Evolutionary conservation across 2,888 invertebrate genomes (phyloP).

Genomic region (Hemithea aestivaria): DNA sequence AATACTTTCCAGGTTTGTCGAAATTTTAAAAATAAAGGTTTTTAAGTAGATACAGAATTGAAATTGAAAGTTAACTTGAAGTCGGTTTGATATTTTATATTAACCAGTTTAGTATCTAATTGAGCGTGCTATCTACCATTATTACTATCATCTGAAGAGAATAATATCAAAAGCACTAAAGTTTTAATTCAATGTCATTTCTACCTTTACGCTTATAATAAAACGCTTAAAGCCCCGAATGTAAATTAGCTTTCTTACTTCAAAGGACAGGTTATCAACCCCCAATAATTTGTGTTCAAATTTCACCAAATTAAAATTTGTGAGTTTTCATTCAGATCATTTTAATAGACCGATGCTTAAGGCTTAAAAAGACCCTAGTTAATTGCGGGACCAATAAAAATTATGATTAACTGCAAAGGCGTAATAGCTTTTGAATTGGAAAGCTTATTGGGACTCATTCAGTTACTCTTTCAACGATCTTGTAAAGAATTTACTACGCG

Average conservation of each 20-base stretch:
- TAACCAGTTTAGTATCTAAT: too few relatives aligned
- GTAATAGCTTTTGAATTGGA: conserved; percentile 30
- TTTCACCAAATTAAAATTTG: conserved; percentile 21
- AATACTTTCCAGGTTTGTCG: too few relatives aligned
- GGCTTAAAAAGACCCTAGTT: conserved; percentile 39
- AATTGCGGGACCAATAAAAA: conserved; percentile 56
- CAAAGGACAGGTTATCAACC: conserved; percentile 2
- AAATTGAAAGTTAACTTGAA: too few relatives aligned
- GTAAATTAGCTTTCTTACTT: too few relatives aligned
- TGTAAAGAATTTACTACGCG: conserved; percentile 4
- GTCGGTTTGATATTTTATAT: too few relatives aligned
- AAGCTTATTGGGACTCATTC: too few relatives aligned
- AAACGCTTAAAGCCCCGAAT: too few relatives aligned
- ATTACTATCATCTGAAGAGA: too few relatives aligned
- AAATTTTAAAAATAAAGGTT: too few relatives aligned
- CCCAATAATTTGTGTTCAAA: conserved; percentile 1
- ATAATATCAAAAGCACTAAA: conserved; percentile 1
- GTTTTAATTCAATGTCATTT: too few relatives aligned
- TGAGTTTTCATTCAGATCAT: conserved; percentile 21
- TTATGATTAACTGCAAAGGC: conserved; percentile 47
- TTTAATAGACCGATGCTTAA: conserved; percentile 20
- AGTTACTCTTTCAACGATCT: conserved; percentile 5
- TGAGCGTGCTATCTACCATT: conserved; percentile 1
- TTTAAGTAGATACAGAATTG: too few relatives aligned
- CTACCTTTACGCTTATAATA: too few relatives aligned